These are phyloP conservation scores for Rana temporaria DNA, from an alignment of 2,113 vertebrate genomes.

Conservation along the genomic window DNA sequence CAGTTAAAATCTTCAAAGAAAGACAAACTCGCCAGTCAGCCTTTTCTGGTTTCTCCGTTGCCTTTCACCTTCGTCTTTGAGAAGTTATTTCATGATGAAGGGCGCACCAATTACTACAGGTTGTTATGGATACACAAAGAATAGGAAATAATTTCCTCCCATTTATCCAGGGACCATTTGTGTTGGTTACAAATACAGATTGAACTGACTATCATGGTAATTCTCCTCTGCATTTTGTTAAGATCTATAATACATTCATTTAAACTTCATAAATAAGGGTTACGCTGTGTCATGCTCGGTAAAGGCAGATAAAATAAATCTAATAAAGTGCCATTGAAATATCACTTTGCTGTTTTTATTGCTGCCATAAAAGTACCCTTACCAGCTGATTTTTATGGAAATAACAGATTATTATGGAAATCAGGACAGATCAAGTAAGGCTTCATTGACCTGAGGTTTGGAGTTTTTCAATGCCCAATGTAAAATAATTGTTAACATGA, in stretches of 20 bases:
- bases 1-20: background rate
- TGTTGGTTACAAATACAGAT: conserved; percentile 74
- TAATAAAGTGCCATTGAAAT: conserved; percentile 73
- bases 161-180: conserved; percentile 75
- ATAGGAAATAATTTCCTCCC: conserved; percentile 78
- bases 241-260: conserved; percentile 68
- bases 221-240: conserved; percentile 69
- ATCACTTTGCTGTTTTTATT: conserved; percentile 73
- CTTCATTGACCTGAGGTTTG: conserved; percentile 65
- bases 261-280: conserved; percentile 73
- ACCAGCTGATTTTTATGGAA: conserved; percentile 70
- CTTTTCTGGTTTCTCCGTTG: background rate
- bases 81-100: conserved; percentile 59
- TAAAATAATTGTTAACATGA: conserved; percentile 55
- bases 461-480: conserved; percentile 61
- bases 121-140: conserved; percentile 75
- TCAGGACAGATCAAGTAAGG: conserved; percentile 63
- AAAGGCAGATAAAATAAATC: conserved; percentile 71
- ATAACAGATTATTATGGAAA: conserved; percentile 72
- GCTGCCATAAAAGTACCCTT: conserved; percentile 68
- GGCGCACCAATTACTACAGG: conserved; percentile 68
- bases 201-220: conserved; percentile 68
- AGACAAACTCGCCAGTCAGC: background rate
- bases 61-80: conserved; percentile 53
- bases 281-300: conserved; percentile 69